These are phyloP conservation scores for Patagioenas fasciata DNA, from an alignment of 2,113 vertebrate genomes.

Conservation along the genomic window DNA sequence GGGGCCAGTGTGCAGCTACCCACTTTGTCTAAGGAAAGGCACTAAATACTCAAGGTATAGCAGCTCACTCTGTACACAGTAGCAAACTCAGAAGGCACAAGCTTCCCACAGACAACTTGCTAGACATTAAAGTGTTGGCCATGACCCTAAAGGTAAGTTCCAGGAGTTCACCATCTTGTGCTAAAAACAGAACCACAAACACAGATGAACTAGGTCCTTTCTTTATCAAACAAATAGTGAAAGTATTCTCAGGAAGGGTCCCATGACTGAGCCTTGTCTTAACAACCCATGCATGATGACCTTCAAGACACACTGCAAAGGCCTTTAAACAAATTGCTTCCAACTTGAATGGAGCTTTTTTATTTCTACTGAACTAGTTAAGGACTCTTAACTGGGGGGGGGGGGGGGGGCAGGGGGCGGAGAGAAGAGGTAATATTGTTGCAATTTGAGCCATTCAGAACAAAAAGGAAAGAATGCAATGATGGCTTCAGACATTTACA, in stretches of 20 bases:
- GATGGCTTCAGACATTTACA: background rate
- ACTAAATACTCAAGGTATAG: background rate
- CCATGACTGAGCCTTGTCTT: constrained; percentile 55
- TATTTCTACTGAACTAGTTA: background rate
- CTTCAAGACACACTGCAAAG: constrained; percentile 20
- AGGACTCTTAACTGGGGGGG: background rate
- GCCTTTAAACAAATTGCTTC: constrained; percentile 29
- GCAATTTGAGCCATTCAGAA: background rate
- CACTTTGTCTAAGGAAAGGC: background rate
- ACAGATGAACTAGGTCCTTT: constrained; percentile 13
- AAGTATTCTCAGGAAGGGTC: constrained; percentile 40
- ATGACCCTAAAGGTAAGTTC: background rate
- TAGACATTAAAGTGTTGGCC: background rate
- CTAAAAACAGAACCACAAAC: background rate
- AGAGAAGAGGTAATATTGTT: background rate
- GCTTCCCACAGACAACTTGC: background rate
- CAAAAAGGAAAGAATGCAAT: background rate
- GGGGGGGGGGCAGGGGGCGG: too few relatives aligned
- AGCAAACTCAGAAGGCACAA: background rate
- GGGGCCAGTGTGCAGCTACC: background rate
- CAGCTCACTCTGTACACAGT: background rate
- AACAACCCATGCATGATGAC: constrained; percentile 55
- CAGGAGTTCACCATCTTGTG: background rate
- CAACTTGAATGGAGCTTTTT: constrained; percentile 42
- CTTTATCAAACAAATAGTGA: constrained; percentile 50